Percentiles rank a stretch among this genome's conserved stretches.
phyloP scores from a whole-genome alignment of 2,797 vertebrate genomes.

The Siniperca undulata region DNA sequence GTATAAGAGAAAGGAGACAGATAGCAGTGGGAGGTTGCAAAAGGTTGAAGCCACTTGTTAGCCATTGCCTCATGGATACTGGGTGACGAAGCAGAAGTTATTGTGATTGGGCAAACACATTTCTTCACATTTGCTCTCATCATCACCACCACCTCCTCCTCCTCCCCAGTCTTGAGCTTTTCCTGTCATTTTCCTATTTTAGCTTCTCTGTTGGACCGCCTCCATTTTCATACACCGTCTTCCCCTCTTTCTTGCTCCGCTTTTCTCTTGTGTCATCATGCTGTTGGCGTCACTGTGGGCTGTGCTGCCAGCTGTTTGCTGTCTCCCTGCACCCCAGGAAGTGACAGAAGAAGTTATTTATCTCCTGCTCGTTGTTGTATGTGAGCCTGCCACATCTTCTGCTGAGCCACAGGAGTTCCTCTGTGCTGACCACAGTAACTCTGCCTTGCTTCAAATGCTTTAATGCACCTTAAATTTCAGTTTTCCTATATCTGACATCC shows the following conservation, averaged over 20 bases:
- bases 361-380: slow-evolving; percentile 45
- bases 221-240: slow-evolving; percentile 19
- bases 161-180: slow-evolving; percentile 18
- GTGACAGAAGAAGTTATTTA: slow-evolving; percentile 75
- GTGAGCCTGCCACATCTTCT: slow-evolving; percentile 37
- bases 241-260: slow-evolving; percentile 31
- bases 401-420: slow-evolving; percentile 48
- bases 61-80: slow-evolving; percentile 22
- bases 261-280: slow-evolving; percentile 51
- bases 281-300: slow-evolving; percentile 57
- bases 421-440: slow-evolving; percentile 57
- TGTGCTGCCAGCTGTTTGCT: slow-evolving; percentile 76
- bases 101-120: slow-evolving; percentile 19
- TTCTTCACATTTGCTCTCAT: slow-evolving; percentile 30
- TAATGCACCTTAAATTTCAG: slow-evolving; percentile 22
- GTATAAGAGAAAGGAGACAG: slow-evolving; percentile 45
- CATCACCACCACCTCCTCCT: slow-evolving; percentile 22
- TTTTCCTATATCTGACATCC: slow-evolving; percentile 6
- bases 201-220: slow-evolving; percentile 32
- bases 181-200: slow-evolving; percentile 43
- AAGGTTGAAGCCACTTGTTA: slow-evolving; percentile 53
- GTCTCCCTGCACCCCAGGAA: slow-evolving; percentile 69
- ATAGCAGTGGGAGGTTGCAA: slow-evolving; percentile 38
- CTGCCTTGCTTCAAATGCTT: slow-evolving; percentile 10
- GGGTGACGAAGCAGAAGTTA: slow-evolving; percentile 36